phyloP scores from a whole-genome alignment of 2,113 vertebrate species.

The Pimephales promelas region DNA sequence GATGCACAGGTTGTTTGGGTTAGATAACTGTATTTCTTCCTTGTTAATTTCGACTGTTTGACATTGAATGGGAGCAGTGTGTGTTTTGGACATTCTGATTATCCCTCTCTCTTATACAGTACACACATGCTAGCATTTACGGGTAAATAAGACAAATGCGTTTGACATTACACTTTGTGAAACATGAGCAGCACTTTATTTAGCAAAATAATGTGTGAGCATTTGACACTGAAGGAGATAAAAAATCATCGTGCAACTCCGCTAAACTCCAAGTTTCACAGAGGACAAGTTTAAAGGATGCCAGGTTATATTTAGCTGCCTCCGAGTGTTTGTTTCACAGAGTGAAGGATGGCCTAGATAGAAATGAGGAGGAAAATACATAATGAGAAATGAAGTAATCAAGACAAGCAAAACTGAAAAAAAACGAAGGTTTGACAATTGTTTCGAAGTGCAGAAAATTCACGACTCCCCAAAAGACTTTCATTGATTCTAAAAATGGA shows the following conservation, averaged over 20 bases:
- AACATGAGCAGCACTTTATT: neutral
- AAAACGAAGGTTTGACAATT: neutral
- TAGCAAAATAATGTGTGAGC: constrained; percentile 16
- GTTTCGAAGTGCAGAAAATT: constrained; percentile 8
- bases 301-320: constrained; percentile 56
- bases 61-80: constrained; percentile 1
- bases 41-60: constrained; percentile 43
- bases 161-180: constrained; percentile 6
- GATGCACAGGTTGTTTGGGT: constrained; percentile 30
- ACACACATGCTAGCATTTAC: neutral
- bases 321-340: constrained; percentile 54
- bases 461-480: neutral
- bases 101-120: constrained; percentile 1
- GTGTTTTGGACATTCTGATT: constrained; percentile 5
- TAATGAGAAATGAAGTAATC: constrained; percentile 48
- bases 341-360: constrained; percentile 57
- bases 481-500: constrained; percentile 1
- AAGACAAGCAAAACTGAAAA: constrained; percentile 9
- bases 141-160: neutral
- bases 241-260: constrained; percentile 44
- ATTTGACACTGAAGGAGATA: constrained; percentile 37
- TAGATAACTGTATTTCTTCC: constrained; percentile 28
- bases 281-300: constrained; percentile 55
- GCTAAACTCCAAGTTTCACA: constrained; percentile 52
- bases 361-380: constrained; percentile 41